Base-by-base conservation (phyloP, 2,888 invertebrate species). In the Apotomis capreana region DNA sequence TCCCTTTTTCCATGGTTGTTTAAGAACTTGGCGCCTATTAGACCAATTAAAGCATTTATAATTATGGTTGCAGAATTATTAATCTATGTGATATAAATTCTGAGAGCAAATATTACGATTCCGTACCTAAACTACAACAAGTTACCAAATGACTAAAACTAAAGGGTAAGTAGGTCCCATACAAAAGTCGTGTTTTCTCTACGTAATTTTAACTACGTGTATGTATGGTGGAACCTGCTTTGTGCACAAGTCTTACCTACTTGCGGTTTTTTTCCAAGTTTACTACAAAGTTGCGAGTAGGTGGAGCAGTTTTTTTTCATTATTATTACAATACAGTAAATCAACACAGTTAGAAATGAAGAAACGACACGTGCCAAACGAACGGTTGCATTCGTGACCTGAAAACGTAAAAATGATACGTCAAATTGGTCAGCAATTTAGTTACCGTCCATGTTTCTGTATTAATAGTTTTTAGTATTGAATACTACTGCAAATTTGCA, bases 401-500 rank as follows among this genome's bases (percentile, higher is more conserved):
- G 84, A 86, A 89, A 88, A 79, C 76, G 74, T 78, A 79, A 81
- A 57, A 81, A 81, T 80, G 76, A 81, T 78, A 79, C 81, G 83
- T 80, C 76, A 80, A 75, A 83, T 75, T 78, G 78, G 83, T 82
- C 83, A 85, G 86, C 84, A 75, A 76, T 82, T 83, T 79, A 72
- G 78, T 82, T 77, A 74, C 76, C 49, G 46, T 60, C 72, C 70
- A 74, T 54, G 52, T 71, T 70, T 76, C 70, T 68, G 75, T 76
- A 76, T 79, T 79, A 82, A 76, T 78, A 81, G 79, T 77, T 79
- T 74, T 76, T 74, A 76, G 78, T 81, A 81, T 81, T 78, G 80
- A 80, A 84, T 87, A 83, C 87, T 83, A 78, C 78, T 73, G 79
- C 81, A 68, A 79, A 89, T 91, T 90, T 85, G 83, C 88, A 91